phyloP scores from a whole-genome alignment of 2,113 vertebrate species.

The Heterotis niloticus region DNA sequence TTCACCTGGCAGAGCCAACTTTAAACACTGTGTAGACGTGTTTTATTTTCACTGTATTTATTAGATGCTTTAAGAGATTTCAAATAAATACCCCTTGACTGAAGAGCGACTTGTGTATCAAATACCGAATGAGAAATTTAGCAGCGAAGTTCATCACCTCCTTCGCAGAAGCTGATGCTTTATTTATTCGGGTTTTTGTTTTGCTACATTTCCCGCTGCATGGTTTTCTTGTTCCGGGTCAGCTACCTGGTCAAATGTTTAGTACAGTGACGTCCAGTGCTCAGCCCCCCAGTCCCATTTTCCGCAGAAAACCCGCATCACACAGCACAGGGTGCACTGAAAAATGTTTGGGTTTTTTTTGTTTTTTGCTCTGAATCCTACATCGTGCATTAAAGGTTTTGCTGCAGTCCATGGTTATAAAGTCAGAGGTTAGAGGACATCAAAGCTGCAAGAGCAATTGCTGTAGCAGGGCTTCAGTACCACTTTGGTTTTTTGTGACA shows the following conservation, averaged over 20 bases:
- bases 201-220: not conserved
- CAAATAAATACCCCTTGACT: constrained; percentile 53
- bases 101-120: constrained; percentile 44
- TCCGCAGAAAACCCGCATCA: no score
- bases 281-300: not conserved
- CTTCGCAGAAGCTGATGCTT: constrained; percentile 49
- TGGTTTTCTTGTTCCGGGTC: not conserved
- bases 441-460: not conserved
- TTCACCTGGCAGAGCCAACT: not conserved
- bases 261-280: not conserved
- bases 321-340: no score
- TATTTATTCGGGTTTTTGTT: constrained; percentile 52
- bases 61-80: constrained; percentile 35
- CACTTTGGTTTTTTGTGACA: constrained; percentile 17
- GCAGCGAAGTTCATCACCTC: constrained; percentile 52
- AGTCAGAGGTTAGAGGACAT: constrained; percentile 2
- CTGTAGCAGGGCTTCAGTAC: not conserved
- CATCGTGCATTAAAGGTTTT: not conserved
- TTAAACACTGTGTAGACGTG: not conserved
- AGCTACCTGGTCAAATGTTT: not conserved
- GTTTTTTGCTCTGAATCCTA: not conserved
- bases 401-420: not conserved
- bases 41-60: not conserved
- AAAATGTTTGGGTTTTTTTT: no score
- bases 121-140: constrained; percentile 42